These are phyloP conservation scores for Eilema caniola DNA, from an alignment of 2,888 invertebrate species.

Conservation along the genomic window DNA sequence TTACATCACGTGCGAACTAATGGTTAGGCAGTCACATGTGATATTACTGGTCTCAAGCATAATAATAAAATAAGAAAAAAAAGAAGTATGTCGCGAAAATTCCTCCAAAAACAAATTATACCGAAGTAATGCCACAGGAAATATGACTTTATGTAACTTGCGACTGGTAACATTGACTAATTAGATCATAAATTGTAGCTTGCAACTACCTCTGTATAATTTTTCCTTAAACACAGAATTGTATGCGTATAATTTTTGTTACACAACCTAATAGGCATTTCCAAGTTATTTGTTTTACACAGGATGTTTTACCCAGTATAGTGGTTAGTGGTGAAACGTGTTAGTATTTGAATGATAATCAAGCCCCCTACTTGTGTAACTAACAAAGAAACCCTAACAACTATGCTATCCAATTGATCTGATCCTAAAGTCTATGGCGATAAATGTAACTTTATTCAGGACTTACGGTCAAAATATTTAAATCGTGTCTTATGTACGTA, in stretches of 20 bases:
- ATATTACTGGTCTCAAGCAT: not conserved
- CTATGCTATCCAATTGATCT: not conserved
- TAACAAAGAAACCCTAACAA: no score
- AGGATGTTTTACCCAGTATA: not conserved
- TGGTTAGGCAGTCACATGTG: not conserved
- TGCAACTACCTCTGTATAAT: slow-evolving; percentile 34
- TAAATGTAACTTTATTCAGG: no score
- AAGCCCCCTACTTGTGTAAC: no score
- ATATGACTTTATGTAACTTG: slow-evolving; percentile 30
- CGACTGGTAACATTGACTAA: slow-evolving; percentile 45
- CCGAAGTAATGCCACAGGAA: slow-evolving; percentile 24
- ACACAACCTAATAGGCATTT: not conserved
- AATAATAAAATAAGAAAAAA: not conserved
- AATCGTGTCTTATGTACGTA: no score
- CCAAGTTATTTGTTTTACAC: slow-evolving; percentile 1
- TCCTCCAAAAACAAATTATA: slow-evolving; percentile 14
- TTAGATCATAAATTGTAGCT: slow-evolving; percentile 47
- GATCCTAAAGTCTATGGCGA: not conserved
- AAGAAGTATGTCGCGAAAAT: slow-evolving; percentile 12
- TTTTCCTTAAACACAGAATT: slow-evolving; percentile 35
- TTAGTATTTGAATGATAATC: no score
- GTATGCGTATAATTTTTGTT: not conserved
- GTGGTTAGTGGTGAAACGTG: not conserved
- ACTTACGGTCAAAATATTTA: no score
- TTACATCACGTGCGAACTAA: not conserved